These are phyloP conservation scores for Phasia obesa DNA, from an alignment of 2,888 invertebrate genomes.

Conservation along the genomic window DNA sequence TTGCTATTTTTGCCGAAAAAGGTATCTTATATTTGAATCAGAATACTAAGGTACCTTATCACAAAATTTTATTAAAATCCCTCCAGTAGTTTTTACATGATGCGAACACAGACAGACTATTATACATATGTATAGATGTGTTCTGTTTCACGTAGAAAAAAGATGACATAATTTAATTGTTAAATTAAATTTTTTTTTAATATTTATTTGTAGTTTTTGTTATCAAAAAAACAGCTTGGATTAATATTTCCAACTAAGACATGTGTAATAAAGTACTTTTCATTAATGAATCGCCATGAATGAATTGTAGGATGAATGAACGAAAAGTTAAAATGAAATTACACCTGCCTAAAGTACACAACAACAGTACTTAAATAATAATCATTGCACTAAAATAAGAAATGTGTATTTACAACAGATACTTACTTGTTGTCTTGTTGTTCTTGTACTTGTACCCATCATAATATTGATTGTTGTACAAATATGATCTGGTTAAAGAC, in stretches of 20 bases:
- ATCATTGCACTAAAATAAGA: conserved; percentile 19
- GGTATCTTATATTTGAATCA: no score
- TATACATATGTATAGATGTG: no score
- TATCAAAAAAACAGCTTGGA: background rate
- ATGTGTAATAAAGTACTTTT: conserved; percentile 22
- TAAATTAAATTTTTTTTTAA: no score
- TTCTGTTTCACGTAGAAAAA: no score
- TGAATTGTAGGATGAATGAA: conserved; percentile 5
- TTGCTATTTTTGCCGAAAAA: no score
- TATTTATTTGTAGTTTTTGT: no score
- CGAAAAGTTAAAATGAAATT: conserved; percentile 48
- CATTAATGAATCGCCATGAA: conserved; percentile 39
- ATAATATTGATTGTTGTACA: conserved; percentile 56
- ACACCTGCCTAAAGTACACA: conserved; percentile 57
- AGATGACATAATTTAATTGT: no score
- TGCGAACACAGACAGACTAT: no score
- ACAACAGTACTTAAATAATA: conserved; percentile 60
- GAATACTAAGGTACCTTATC: no score
- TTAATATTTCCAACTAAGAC: conserved; percentile 15
- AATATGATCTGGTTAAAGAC: conserved; percentile 31
- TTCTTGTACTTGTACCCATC: conserved; percentile 36
- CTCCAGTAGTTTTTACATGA: no score
- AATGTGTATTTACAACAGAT: background rate
- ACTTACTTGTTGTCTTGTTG: no score
- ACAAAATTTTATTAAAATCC: no score